A percentile compares a stretch with the other conserved stretches of the same genome.
phyloP scores from a whole-genome alignment of 2,113 vertebrate species.

The Platysternon megacephalum region DNA sequence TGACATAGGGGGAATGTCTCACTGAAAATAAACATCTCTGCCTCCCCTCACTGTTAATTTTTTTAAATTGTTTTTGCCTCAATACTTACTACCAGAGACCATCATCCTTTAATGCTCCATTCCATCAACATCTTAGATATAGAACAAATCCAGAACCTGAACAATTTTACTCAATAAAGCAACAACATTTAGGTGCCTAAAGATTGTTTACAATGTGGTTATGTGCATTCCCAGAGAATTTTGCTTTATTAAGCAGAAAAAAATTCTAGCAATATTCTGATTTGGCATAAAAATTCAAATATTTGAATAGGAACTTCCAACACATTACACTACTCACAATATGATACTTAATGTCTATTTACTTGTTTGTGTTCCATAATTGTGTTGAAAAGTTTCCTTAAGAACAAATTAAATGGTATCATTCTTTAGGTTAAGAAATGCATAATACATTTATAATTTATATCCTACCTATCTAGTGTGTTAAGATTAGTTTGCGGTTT shows the following conservation, averaged over 20 bases:
- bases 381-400: background rate
- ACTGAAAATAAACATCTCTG: background rate
- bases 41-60: background rate
- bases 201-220: background rate
- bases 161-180: background rate
- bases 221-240: background rate
- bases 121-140: too few relatives aligned
- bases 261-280: background rate
- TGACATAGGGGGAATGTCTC: background rate
- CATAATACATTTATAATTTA: background rate
- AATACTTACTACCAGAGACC: background rate
- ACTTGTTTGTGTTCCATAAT: background rate
- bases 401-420: background rate
- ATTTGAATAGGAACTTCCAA: background rate
- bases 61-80: background rate
- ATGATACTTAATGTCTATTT: background rate
- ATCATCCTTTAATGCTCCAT: background rate
- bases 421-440: background rate
- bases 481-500: too few relatives aligned
- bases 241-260: background rate
- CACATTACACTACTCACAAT: background rate
- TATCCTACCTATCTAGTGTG: too few relatives aligned
- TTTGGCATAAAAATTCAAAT: background rate
- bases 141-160: background rate
- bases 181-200: background rate